Evolutionary conservation across 2,888 invertebrate genomes (phyloP), one percentile per base, ranked within the genome.

Genomic region (Eristalinus sepulchralis): DNA sequence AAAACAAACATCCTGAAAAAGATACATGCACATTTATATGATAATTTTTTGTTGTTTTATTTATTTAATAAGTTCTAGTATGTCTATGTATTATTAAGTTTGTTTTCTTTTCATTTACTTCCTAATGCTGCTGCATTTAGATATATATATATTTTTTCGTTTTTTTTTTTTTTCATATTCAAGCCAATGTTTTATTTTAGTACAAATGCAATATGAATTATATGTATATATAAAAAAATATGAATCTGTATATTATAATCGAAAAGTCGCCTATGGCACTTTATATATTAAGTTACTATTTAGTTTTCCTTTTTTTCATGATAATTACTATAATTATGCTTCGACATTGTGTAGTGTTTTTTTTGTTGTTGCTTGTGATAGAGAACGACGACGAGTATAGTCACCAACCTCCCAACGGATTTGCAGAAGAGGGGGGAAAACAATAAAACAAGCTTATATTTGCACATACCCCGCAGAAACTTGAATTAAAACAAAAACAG

Each of bases 161-260:
- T 47, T 47, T 8, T n/a, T 17, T 13, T 4, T 39, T 39, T 2
- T 39, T 34, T 34, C 34, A 34, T 81, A 68, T 70, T 27, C 83
- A 86, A 78, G 86, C 86, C 78, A 83, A 75, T 57, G 53, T 73
- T 70, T 60, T 77, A 71, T 72, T 27, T 27, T 86, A 86, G 78
- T 86, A 86, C 86, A 86, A 86, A 86, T 83, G 86, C 83, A 86
- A 79, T 86, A 79, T 79, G 83, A 86, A 78, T 83, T 79, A 78
- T 86, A 83, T 86, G 83, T 86, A 86, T 86, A 83, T 86, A 86
- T 86, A 86, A 86, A 86, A 85, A 86, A 86, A 86, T 86, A 86
- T 86, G 82, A 82, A 79, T 82, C 77, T 85, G 71, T 80, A 66
- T 80, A 76, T 78, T 63, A 72, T 47, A 72, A 73, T 86, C 75